Evolutionary conservation across 2,113 vertebrate species (phyloP).

Genomic region (Tautogolabrus adspersus): DNA sequence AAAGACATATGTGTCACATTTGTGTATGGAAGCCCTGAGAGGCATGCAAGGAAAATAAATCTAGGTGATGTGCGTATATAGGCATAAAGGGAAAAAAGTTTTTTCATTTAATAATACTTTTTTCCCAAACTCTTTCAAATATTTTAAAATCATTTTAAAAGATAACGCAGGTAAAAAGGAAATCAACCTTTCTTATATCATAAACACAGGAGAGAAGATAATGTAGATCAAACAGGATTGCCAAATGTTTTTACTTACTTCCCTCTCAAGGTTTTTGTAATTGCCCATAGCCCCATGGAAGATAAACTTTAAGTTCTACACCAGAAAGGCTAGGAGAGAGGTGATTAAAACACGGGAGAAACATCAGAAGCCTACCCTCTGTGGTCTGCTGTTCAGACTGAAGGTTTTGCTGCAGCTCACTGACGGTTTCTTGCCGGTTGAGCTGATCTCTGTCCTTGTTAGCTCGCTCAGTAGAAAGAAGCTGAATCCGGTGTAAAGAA

Average conservation of each 20-base stretch:
- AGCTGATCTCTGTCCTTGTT: constrained; percentile 84
- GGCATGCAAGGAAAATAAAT: neutral
- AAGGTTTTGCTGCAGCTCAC: constrained; percentile 83
- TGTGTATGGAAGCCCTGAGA: neutral
- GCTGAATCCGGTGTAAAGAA: constrained; percentile 72
- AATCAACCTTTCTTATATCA: neutral
- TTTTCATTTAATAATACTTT: no score
- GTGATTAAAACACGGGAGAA: neutral
- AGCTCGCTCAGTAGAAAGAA: constrained; percentile 87
- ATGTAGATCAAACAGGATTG: neutral
- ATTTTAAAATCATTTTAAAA: neutral
- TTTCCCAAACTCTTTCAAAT: no score
- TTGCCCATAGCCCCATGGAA: neutral
- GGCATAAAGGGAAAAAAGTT: no score
- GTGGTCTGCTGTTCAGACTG: constrained; percentile 80
- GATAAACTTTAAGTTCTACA: neutral
- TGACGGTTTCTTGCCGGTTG: constrained; percentile 79
- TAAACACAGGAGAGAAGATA: neutral
- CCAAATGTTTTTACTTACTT: neutral
- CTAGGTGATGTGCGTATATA: neutral
- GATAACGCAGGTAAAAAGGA: no score
- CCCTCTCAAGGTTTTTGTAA: neutral
- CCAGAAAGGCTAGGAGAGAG: neutral
- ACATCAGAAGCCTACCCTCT: constrained; percentile 77
- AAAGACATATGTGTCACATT: neutral